These are phyloP conservation scores for Notarius quadriscutis DNA, from an alignment of 2,113 vertebrate genomes.

Conservation along the genomic window DNA sequence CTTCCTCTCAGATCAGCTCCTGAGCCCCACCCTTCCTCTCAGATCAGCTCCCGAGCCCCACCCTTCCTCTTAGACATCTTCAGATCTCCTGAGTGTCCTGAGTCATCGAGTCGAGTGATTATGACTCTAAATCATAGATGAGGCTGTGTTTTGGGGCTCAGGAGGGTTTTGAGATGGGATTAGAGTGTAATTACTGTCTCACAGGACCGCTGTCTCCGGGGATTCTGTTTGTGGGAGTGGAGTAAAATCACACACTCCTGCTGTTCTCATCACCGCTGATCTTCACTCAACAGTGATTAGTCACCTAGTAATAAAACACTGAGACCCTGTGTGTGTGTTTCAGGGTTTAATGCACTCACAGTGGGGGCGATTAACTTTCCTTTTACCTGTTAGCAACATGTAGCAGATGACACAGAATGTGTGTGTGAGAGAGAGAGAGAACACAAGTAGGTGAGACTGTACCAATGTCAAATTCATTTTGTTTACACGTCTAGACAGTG, in stretches of 20 bases:
- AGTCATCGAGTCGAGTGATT: neutral
- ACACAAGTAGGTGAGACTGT: neutral
- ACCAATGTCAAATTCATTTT: constrained; percentile 33
- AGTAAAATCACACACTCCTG: neutral
- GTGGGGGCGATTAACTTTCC: neutral
- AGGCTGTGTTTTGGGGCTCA: neutral
- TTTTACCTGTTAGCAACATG: neutral
- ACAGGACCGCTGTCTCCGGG: neutral
- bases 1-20: neutral
- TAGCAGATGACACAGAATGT: neutral
- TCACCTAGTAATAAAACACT: neutral
- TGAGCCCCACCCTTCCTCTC: neutral
- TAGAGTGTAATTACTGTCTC: neutral
- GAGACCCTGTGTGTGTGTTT: too few relatives aligned
- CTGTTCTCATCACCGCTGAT: neutral
- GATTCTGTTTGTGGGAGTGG: too few relatives aligned
- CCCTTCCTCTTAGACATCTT: neutral
- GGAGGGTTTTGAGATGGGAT: neutral
- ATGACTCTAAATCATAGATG: neutral
- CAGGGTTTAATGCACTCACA: neutral
- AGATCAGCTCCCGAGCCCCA: neutral
- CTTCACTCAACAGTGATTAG: too few relatives aligned
- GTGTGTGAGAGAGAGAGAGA: constrained; percentile 11
- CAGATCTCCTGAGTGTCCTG: neutral
- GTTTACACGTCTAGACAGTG: constrained; percentile 50